Evolutionary conservation across 2,113 vertebrate species (phyloP).

Genomic region (Platichthys flesus): DNA sequence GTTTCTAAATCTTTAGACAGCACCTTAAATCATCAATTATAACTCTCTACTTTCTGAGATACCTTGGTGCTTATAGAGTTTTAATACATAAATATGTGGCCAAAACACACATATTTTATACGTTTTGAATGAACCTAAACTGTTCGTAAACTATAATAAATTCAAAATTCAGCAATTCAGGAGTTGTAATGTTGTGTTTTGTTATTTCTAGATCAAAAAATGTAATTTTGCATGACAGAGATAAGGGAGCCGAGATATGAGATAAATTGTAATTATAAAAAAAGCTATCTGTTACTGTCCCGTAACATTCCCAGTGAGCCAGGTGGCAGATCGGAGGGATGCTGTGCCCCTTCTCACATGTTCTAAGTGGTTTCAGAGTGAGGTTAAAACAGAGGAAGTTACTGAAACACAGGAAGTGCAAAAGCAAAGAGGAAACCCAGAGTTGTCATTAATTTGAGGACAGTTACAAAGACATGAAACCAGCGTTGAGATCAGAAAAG

Average conservation of each 20-base stretch:
- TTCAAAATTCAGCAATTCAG: too few species aligned
- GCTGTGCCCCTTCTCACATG: too few species aligned
- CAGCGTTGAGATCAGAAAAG: neutral
- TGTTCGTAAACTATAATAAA: too few species aligned
- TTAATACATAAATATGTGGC: neutral
- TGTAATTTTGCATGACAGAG: too few species aligned
- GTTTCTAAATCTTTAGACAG: too few species aligned
- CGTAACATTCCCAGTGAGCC: neutral
- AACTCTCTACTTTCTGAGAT: neutral
- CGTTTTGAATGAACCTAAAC: too few species aligned
- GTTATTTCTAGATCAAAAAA: neutral
- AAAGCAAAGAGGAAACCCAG: conserved; percentile 47
- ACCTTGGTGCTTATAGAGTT: neutral
- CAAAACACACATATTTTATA: too few species aligned
- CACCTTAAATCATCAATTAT: too few species aligned
- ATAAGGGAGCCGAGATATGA: too few species aligned
- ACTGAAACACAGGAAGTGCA: conserved; percentile 19
- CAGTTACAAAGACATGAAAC: neutral
- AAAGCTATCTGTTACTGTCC: conserved; percentile 26
- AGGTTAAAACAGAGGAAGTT: conserved; percentile 5
- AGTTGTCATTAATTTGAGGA: too few species aligned
- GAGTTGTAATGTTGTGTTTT: neutral
- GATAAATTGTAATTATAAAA: conserved; percentile 12
- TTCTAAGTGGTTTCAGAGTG: too few species aligned
- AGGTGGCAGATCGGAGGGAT: neutral